Conservation (phyloP, 2,888 invertebrate genomes). For the Galerucella pusilla region DNA sequence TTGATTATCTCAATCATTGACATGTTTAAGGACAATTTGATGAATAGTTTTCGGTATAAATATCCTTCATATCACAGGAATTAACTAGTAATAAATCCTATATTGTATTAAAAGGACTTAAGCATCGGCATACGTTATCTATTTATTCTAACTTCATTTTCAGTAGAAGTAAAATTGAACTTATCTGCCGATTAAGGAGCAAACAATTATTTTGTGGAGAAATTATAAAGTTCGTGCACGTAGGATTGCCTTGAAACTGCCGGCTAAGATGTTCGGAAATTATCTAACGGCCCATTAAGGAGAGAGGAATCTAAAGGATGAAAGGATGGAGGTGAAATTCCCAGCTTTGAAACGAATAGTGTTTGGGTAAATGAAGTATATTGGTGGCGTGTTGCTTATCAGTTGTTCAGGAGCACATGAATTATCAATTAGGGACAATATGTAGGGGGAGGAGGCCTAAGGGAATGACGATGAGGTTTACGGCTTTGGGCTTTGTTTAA, state of each 20-base stretch:
- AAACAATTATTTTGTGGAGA: neutral
- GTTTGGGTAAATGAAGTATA: neutral
- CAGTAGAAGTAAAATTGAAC: too few relatives aligned
- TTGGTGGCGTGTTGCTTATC: neutral
- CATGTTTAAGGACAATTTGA: neutral
- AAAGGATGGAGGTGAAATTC: neutral
- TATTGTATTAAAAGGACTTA: too few relatives aligned
- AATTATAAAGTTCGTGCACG: neutral
- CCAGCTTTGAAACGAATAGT: neutral
- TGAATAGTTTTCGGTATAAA: neutral
- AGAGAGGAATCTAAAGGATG: neutral
- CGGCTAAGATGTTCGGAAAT: neutral
- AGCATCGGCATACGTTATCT: too few relatives aligned
- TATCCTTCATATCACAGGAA: too few relatives aligned
- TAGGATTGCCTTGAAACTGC: neutral
- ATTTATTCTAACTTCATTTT: too few relatives aligned
- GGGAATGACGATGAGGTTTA: neutral
- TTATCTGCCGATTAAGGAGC: neutral
- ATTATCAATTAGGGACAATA: neutral
- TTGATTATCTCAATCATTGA: neutral
- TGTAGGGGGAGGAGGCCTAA: neutral
- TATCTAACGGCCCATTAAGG: neutral
- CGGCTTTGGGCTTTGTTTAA: neutral
- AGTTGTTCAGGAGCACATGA: neutral
- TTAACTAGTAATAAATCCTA: too few relatives aligned